Evolutionary conservation across 2,888 invertebrate genomes (phyloP).

Genomic region (Pediacus dermestoides): DNA sequence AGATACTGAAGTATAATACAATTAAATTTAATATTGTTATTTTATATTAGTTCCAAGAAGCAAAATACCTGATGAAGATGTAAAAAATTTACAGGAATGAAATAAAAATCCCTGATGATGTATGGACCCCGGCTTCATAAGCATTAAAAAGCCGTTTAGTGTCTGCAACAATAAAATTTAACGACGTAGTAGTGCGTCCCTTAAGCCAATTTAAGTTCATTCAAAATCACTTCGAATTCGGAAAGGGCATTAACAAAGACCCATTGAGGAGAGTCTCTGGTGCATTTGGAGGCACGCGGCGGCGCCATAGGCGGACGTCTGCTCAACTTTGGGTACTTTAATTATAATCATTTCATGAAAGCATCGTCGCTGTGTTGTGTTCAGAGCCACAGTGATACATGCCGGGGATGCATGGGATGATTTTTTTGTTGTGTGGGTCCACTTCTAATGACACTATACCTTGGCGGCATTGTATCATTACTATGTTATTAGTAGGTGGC

Average conservation of each 20-base stretch:
- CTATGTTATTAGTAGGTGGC: constrained; percentile 30
- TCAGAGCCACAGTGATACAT: constrained; percentile 36
- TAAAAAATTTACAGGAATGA: too few relatives aligned
- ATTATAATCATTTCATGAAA: constrained; percentile 45
- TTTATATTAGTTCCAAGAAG: too few relatives aligned
- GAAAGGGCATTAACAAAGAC: constrained; percentile 28
- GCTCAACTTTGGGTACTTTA: constrained; percentile 39
- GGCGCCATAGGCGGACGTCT: constrained; percentile 48
- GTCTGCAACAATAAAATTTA: constrained; percentile 36
- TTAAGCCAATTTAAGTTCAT: constrained; percentile 39
- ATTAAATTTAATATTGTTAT: too few relatives aligned
- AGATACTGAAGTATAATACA: too few relatives aligned
- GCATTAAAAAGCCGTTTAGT: constrained; percentile 3
- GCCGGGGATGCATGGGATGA: too few relatives aligned
- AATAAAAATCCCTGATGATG: too few relatives aligned
- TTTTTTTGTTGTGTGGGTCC: constrained; percentile 28
- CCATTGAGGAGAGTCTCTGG: constrained; percentile 23
- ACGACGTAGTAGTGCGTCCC: constrained; percentile 31
- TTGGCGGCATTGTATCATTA: constrained; percentile 31
- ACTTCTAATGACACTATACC: constrained; percentile 35
- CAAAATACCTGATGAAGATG: too few relatives aligned
- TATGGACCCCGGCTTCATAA: too few relatives aligned
- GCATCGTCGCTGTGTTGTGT: constrained; percentile 29
- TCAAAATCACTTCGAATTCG: constrained; percentile 31
- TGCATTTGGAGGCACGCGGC: constrained; percentile 31